A percentile compares a stretch with the other conserved stretches of the same genome.
These are phyloP conservation scores for Trichosurus vulpecula DNA, from an alignment of 2,797 vertebrate species.

Conservation along the genomic window DNA sequence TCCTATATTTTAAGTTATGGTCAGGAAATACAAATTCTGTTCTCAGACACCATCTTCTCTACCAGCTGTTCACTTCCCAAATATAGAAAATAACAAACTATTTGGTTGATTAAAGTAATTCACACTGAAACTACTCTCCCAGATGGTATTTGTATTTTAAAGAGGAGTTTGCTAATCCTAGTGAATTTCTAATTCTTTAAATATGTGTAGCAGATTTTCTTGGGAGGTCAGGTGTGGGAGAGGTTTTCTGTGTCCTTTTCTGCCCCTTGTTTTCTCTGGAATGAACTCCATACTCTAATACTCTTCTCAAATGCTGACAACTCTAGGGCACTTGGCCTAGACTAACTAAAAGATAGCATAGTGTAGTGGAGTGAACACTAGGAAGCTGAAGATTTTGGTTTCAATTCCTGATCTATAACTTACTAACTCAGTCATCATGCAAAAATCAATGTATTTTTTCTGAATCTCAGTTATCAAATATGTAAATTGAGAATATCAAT, in stretches of 20 bases:
- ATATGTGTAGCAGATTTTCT: neutral
- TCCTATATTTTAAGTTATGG: neutral
- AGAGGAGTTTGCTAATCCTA: neutral
- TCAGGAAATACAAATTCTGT: constrained; percentile 2
- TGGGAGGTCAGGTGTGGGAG: neutral
- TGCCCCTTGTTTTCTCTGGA: neutral
- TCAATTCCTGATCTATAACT: neutral
- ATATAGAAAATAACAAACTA: constrained; percentile 1
- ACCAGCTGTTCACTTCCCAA: neutral
- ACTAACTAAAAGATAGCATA: neutral
- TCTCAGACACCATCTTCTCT: neutral
- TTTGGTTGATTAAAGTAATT: constrained; percentile 3
- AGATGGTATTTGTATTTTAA: neutral
- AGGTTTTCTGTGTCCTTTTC: neutral
- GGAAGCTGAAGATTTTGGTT: neutral
- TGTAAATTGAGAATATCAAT: neutral
- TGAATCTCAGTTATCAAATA: neutral
- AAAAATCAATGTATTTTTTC: neutral
- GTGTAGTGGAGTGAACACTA: neutral
- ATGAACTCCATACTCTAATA: neutral
- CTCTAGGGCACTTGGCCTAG: neutral
- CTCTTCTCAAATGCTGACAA: neutral
- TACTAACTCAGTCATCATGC: neutral
- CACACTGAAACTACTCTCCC: neutral
- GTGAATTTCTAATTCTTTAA: neutral